These are phyloP conservation scores for Gavia stellata DNA, from an alignment of 2,113 vertebrate species.

Conservation along the genomic window DNA sequence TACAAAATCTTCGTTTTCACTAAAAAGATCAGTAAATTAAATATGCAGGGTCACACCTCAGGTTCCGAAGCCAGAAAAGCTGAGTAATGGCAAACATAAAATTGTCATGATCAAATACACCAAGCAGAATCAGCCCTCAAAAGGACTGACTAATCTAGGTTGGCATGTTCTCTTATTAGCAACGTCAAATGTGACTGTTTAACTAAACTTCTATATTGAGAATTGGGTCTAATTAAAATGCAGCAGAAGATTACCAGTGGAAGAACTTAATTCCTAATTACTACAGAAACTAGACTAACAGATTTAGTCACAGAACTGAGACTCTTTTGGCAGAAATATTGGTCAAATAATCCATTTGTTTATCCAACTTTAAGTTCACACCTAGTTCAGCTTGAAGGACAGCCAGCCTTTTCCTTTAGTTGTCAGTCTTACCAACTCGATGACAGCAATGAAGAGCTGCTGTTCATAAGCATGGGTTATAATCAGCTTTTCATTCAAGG, in stretches of 20 bases:
- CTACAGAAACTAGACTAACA: background rate
- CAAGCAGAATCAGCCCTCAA: background rate
- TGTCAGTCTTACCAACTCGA: background rate
- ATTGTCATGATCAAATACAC: background rate
- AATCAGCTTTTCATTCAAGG: background rate
- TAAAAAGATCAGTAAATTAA: background rate
- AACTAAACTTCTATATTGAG: background rate
- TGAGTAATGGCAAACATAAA: conserved; percentile 18
- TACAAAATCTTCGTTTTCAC: background rate
- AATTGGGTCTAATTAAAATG: background rate
- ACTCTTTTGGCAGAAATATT: background rate
- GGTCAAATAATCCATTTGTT: background rate
- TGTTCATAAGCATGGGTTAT: background rate
- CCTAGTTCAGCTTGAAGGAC: background rate
- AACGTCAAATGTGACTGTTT: background rate
- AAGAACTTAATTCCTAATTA: background rate
- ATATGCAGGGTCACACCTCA: conserved; percentile 15
- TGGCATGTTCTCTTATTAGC: background rate
- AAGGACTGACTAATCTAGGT: conserved; percentile 12
- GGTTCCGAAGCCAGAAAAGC: background rate
- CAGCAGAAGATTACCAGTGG: background rate
- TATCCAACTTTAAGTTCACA: background rate
- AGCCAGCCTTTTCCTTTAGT: background rate
- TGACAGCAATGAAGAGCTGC: background rate
- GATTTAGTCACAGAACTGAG: background rate